These are phyloP conservation scores for Papilio demoleus DNA, from an alignment of 2,888 invertebrate species.

Conservation along the genomic window DNA sequence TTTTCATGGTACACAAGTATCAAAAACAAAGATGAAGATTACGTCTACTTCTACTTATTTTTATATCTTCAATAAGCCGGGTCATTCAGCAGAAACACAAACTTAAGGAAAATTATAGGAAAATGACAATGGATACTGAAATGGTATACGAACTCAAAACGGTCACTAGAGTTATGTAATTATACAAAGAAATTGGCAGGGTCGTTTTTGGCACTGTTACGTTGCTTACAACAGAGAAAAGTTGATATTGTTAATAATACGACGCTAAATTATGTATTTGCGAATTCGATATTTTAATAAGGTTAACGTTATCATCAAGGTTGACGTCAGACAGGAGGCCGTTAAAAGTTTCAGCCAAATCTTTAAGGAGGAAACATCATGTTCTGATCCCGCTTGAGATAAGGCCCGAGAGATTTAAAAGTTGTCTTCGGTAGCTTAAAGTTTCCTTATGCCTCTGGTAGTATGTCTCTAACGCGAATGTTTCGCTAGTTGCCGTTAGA, in stretches of 20 bases:
- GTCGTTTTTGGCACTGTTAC: constrained; percentile 20
- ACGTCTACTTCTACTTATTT: neutral
- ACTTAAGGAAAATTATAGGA: constrained; percentile 17
- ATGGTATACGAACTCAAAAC: constrained; percentile 9
- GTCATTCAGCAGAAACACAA: constrained; percentile 10
- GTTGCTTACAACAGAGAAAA: neutral
- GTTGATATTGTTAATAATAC: constrained; percentile 16
- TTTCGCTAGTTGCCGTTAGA: no score
- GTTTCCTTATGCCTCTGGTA: no score
- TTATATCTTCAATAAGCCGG: neutral
- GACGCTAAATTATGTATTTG: neutral
- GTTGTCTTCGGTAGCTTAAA: no score
- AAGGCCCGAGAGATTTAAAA: no score
- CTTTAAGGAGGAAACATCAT: no score
- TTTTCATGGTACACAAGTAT: neutral
- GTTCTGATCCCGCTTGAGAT: no score
- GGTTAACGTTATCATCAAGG: neutral
- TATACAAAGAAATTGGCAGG: constrained; percentile 26
- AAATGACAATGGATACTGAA: constrained; percentile 21
- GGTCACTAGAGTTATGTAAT: constrained; percentile 24
- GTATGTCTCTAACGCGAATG: no score
- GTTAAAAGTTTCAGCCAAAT: no score
- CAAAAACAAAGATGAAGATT: neutral
- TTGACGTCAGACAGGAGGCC: no score
- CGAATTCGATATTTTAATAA: neutral